Percentiles rank a stretch among this genome's conserved stretches.
phyloP scores from a whole-genome alignment of 2,888 invertebrate species.

The Microctonus aethiopoides region DNA sequence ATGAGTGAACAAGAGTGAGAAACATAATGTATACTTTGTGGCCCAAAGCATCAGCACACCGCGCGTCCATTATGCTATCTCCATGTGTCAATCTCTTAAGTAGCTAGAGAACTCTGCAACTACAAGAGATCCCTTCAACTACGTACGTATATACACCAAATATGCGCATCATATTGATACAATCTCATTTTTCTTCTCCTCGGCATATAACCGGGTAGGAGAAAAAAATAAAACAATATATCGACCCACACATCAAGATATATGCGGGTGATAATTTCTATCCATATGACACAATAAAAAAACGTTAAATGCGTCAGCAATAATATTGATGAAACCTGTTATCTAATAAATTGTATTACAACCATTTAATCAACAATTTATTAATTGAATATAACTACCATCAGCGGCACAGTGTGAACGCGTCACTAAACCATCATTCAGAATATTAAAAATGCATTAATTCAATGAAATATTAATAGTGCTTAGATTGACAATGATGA shows the following conservation, averaged over 20 bases:
- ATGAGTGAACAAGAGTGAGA: not conserved
- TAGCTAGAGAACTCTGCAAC: conserved; percentile 60
- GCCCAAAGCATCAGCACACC: not conserved
- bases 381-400: not conserved
- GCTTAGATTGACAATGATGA: not conserved
- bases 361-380: not conserved
- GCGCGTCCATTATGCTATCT: conserved; percentile 66
- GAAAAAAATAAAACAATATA: conserved; percentile 4
- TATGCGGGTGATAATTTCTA: not conserved
- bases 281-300: not conserved
- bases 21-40: not conserved
- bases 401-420: too few species aligned
- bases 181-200: conserved; percentile 35
- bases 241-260: too few species aligned
- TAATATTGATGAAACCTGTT: not conserved
- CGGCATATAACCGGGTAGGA: not conserved
- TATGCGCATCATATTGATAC: conserved; percentile 35
- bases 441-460: not conserved
- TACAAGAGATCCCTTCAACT: conserved; percentile 44
- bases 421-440: too few species aligned
- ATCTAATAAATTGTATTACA: not conserved
- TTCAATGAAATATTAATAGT: too few species aligned
- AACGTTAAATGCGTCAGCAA: not conserved
- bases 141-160: conserved; percentile 2
- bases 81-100: conserved; percentile 65